Conservation (phyloP, 2,113 vertebrate genomes). For the Hipposideros armiger region DNA sequence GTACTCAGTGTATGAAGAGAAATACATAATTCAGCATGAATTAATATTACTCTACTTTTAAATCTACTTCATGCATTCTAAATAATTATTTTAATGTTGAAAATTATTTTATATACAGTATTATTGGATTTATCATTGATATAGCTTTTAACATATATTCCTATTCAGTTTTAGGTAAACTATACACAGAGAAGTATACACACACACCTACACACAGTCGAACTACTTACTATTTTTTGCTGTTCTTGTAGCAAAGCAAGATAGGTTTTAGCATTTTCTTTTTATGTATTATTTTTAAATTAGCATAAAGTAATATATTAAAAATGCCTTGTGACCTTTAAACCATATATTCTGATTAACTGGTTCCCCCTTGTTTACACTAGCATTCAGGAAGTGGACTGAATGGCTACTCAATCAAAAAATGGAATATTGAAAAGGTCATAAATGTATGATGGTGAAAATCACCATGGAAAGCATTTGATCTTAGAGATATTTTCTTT, state of each 20-base stretch:
- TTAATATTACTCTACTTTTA: not conserved
- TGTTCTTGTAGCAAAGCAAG: not conserved
- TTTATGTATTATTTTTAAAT: not conserved
- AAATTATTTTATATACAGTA: not conserved
- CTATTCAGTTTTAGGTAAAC: not conserved
- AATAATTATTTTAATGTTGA: not conserved
- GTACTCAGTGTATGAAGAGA: not conserved
- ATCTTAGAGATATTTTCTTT: not conserved
- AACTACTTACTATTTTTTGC: not conserved
- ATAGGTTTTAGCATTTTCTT: not conserved
- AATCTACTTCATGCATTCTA: not conserved
- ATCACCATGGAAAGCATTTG: not conserved
- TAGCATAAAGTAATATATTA: not conserved
- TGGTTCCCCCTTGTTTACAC: not conserved
- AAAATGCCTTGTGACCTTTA: constrained; percentile 3
- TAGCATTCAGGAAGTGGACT: not conserved
- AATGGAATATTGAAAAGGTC: constrained; percentile 15
- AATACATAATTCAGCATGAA: not conserved
- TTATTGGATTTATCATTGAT: not conserved
- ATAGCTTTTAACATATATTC: not conserved
- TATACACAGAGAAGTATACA: not conserved
- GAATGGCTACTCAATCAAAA: not conserved
- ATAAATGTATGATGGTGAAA: not conserved
- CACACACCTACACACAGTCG: fast-evolving
- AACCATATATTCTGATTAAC: not conserved